Conservation (phyloP, 1,140 invertebrate genomes). For the Bursaphelenchus mucronatus region DNA sequence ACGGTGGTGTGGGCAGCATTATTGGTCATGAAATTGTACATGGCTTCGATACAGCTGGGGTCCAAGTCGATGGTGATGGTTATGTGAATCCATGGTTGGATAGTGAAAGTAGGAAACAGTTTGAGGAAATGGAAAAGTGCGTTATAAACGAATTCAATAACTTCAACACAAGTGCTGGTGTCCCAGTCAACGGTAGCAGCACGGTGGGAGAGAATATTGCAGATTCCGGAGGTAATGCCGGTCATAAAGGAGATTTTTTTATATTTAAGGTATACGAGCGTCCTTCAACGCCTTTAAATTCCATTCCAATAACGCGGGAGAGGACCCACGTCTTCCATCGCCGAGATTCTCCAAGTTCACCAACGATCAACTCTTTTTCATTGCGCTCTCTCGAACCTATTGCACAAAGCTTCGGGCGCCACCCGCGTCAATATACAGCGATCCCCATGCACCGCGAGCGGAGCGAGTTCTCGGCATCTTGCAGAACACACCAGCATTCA, state of each 20-base stretch:
- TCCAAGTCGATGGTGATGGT: slow-evolving; percentile 1
- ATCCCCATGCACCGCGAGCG: slow-evolving; percentile 3
- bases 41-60: not conserved
- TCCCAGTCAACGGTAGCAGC: not conserved
- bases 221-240: not conserved
- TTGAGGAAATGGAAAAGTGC: slow-evolving; percentile 11
- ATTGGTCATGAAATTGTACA: slow-evolving; percentile 15
- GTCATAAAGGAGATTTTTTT: no score
- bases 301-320: no score
- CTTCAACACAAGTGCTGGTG: not conserved
- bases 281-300: not conserved
- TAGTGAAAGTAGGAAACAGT: not conserved
- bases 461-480: not conserved
- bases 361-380: slow-evolving; percentile 17
- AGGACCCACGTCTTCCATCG: not conserved
- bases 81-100: slow-evolving; percentile 2
- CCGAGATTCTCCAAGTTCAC: slow-evolving; percentile 6
- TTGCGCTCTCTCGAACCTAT: slow-evolving; percentile 2
- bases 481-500: slow-evolving; percentile 12
- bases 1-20: not conserved
- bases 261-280: slow-evolving; percentile 2
- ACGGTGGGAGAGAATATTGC: slow-evolving; percentile 16
- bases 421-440: not conserved
- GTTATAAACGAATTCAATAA: slow-evolving; percentile 12
- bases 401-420: not conserved